Base-by-base conservation (phyloP, 2,113 vertebrate species). In the Lethenteron camtschaticum region DNA sequence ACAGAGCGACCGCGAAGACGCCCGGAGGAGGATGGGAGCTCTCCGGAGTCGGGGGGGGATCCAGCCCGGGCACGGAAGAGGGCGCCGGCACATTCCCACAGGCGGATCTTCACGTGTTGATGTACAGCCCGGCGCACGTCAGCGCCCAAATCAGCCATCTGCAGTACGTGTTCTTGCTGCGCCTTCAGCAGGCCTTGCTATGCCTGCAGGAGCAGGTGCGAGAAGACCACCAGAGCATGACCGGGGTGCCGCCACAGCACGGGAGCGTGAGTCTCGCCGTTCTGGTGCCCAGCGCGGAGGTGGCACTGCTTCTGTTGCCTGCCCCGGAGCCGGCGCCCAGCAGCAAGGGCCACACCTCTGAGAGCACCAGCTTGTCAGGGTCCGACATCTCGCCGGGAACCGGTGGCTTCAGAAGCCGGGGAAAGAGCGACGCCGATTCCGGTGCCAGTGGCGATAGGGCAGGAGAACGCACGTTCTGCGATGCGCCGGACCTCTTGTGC, bases 61-160 rank as follows among this genome's bases (percentile, higher is more conserved):
- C 74, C 70, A 71, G 60, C 73, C 71, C 68, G 74, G 55, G 55
- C 70, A 56, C 1, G 71, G 8, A 78, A 82, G 18, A 70, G 81
- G 68, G 87, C 80, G 76, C 73, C 84, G 11, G 80, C 81, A 41
- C 41, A 1, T 41, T 41, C 41, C 41, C 41, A 41, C 41, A 66
- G 73, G 82, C 87, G 10, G 85, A 89, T 5, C 1, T 89, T 60
- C 89, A 96, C 1, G 12, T 95, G 70, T 81, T 99, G 6, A 73
- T 81, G 9, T 83, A 87, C 73, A 81, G 84, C 10, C 76, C 86
- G 16, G 83, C 83, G 2, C 85, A 83, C 0, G 73, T 95, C 72
- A 81, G 81, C 12, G 70, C 90, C 79, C 83, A 85, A 73, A 82
- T 99, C n/a, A 88, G 90, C 74, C 94, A 99, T 77, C 96, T 95